Conservation (phyloP, 2,888 invertebrate genomes). For the Trilocha varians region DNA sequence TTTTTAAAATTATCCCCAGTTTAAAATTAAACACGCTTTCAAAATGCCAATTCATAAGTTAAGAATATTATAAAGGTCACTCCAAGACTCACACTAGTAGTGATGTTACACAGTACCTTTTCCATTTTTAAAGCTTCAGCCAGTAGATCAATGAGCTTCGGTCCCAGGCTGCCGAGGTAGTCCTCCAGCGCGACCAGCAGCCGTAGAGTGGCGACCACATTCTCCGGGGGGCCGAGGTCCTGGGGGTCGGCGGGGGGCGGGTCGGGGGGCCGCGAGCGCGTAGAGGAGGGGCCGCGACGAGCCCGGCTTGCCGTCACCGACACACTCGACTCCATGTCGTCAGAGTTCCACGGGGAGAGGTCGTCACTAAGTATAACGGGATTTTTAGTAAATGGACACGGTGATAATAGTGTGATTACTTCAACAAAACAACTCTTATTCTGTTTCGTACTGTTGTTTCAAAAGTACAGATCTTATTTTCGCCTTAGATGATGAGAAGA, state of each 20-base stretch:
- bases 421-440: no score
- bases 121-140: slow-evolving; percentile 85
- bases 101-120: no score
- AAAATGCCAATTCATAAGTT: no score
- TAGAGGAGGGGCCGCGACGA: slow-evolving; percentile 21
- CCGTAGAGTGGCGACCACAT: slow-evolving; percentile 79
- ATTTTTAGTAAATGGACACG: no score
- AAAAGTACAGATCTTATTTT: no score
- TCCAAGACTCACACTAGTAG: no score
- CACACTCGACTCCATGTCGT: slow-evolving; percentile 39
- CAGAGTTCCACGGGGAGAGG: slow-evolving; percentile 57
- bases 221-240: slow-evolving; percentile 60
- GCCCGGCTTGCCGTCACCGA: slow-evolving; percentile 33
- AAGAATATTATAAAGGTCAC: no score
- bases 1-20: no score
- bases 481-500: no score
- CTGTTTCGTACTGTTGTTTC: no score
- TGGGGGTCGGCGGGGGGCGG: slow-evolving; percentile 15
- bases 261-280: slow-evolving; percentile 15
- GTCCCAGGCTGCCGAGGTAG: slow-evolving; percentile 87
- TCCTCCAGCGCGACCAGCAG: slow-evolving; percentile 86
- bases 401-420: no score
- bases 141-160: slow-evolving; percentile 83
- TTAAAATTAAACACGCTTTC: no score
- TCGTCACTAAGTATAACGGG: slow-evolving; percentile 30